Percentiles rank a stretch among this genome's conserved stretches.
phyloP scores from a whole-genome alignment of 1,140 invertebrate genomes.

The Tenebrio molitor region DNA sequence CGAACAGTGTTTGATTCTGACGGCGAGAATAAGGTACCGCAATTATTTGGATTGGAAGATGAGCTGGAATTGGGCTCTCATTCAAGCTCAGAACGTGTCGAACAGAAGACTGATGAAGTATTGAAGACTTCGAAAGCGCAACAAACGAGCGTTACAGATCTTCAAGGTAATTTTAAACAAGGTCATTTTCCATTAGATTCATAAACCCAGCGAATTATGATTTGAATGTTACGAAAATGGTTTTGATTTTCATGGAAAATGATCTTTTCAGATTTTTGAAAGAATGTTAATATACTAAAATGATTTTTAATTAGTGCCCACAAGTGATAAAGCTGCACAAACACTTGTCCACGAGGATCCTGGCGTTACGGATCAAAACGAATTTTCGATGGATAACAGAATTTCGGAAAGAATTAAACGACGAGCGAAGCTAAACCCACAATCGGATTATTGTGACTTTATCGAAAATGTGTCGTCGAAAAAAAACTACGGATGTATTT shows the following conservation, averaged over 20 bases:
- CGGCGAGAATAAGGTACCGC: slow-evolving; percentile 13
- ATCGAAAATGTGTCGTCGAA: background rate
- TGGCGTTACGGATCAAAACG: background rate
- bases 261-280: background rate
- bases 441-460: slow-evolving; percentile 25
- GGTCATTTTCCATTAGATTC: no score
- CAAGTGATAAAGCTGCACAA: slow-evolving; percentile 39
- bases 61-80: background rate
- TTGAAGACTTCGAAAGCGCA: background rate
- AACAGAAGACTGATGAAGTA: no score
- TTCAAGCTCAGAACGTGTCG: background rate
- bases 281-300: no score
- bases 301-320: slow-evolving; percentile 39
- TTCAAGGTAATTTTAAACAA: slow-evolving; percentile 8
- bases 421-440: background rate
- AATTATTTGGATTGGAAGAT: background rate
- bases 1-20: slow-evolving; percentile 30
- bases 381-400: slow-evolving; percentile 42
- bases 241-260: background rate
- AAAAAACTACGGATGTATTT: background rate
- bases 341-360: slow-evolving; percentile 11
- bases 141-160: background rate
- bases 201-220: no score
- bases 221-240: no score
- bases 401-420: slow-evolving; percentile 50